These are phyloP conservation scores for Mastacembelus armatus DNA, from an alignment of 2,797 vertebrate genomes.

Conservation along the genomic window DNA sequence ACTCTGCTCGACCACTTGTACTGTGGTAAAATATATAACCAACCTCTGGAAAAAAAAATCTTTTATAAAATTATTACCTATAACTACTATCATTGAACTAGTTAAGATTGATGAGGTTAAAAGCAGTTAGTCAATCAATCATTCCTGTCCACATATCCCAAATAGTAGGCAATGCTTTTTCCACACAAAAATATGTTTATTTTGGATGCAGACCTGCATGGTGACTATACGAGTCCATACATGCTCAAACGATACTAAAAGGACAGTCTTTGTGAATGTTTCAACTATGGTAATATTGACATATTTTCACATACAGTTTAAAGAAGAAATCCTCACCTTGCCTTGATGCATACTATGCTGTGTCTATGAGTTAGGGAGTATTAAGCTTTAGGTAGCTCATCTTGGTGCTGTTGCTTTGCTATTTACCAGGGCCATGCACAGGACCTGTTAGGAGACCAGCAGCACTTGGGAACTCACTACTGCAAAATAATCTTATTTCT, in stretches of 20 bases:
- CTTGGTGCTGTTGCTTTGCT: conserved; percentile 8
- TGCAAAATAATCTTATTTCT: conserved; percentile 54
- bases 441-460: conserved; percentile 12
- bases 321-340: neutral
- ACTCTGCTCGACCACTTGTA: neutral
- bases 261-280: conserved; percentile 1
- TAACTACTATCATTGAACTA: neutral
- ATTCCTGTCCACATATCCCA: too few relatives aligned
- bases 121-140: too few relatives aligned
- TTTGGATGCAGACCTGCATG: conserved; percentile 2
- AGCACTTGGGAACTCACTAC: conserved; percentile 32
- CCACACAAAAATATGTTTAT: conserved; percentile 5
- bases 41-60: neutral
- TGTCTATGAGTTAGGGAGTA: conserved; percentile 4
- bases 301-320: neutral
- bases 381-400: conserved; percentile 11
- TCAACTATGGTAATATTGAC: neutral
- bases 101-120: neutral
- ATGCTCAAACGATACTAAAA: neutral
- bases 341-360: neutral
- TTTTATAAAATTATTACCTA: too few relatives aligned
- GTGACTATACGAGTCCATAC: neutral
- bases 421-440: neutral
- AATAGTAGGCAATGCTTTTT: conserved; percentile 4
- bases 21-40: neutral